A percentile compares a stretch with the other conserved stretches of the same genome.
phyloP scores from a whole-genome alignment of 1,140 invertebrate species.

The Chrysoperla carnea region DNA sequence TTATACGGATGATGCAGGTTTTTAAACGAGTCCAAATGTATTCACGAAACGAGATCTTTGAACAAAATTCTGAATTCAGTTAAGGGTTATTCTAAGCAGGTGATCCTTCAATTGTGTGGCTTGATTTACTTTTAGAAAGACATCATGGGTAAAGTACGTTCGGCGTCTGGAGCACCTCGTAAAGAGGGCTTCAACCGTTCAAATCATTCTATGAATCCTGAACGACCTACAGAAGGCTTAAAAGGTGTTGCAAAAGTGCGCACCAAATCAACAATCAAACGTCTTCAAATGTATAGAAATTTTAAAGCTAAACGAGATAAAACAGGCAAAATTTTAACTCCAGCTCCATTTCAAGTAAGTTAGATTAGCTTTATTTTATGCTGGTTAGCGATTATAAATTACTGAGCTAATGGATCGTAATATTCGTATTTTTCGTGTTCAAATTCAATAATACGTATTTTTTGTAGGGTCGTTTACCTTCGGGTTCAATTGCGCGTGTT shows the following conservation, averaged over 20 bases:
- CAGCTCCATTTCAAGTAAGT: conserved; percentile 63
- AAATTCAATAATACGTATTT: neutral
- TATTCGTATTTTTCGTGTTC: too few relatives aligned
- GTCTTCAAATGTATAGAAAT: conserved; percentile 95
- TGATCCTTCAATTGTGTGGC: too few relatives aligned
- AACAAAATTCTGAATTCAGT: too few relatives aligned
- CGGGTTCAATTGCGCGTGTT: conserved; percentile 82
- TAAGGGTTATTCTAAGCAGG: too few relatives aligned
- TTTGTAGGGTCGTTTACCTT: conserved; percentile 61
- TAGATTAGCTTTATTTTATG: neutral
- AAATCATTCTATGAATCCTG: conserved; percentile 78
- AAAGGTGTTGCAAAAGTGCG: conserved; percentile 72
- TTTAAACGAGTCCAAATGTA: too few relatives aligned
- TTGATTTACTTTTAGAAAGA: too few relatives aligned
- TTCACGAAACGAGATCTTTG: too few relatives aligned
- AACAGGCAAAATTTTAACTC: conserved; percentile 78
- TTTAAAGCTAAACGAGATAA: conserved; percentile 87
- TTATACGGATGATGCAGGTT: too few relatives aligned
- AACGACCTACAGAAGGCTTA: conserved; percentile 52
- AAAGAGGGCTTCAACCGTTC: conserved; percentile 62
- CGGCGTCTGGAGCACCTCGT: conserved; percentile 43
- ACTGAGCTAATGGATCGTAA: too few relatives aligned
- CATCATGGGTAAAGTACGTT: conserved; percentile 54
- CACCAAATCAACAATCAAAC: conserved; percentile 85
- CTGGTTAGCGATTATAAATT: too few relatives aligned